These are phyloP conservation scores for Erpornis zantholeuca DNA, from an alignment of 2,113 vertebrate species.

Conservation along the genomic window DNA sequence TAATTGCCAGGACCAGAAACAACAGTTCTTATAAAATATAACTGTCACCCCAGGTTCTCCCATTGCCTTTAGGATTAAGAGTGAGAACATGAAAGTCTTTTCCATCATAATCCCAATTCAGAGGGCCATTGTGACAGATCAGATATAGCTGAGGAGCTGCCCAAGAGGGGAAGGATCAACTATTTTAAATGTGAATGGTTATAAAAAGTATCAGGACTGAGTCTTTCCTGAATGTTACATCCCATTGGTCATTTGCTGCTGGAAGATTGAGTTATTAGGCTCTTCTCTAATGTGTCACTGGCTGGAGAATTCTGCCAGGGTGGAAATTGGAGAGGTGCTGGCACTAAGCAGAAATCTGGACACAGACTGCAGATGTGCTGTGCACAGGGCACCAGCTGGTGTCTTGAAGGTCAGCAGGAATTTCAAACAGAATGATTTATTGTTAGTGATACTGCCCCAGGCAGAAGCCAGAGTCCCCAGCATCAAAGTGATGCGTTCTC, in stretches of 20 bases:
- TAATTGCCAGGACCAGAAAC: not conserved
- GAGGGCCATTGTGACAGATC: fast-evolving
- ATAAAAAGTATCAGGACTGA: not conserved
- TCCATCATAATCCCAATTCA: not conserved
- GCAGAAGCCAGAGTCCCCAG: not conserved
- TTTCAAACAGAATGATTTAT: not conserved
- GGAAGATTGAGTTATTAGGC: not conserved
- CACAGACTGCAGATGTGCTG: not conserved
- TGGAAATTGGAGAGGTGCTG: not conserved
- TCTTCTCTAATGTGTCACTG: fast-evolving
- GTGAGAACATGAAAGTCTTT: not conserved
- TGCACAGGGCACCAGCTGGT: not conserved
- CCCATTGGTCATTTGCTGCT: not conserved
- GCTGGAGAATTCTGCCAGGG: not conserved
- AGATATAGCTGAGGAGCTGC: not conserved
- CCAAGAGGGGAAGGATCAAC: not conserved
- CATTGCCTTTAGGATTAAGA: not conserved
- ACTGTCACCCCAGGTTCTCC: not conserved
- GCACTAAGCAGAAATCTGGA: not conserved
- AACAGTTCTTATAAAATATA: not conserved
- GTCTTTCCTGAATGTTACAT: not conserved
- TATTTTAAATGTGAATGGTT: not conserved
- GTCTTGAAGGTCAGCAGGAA: not conserved
- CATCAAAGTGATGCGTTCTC: not conserved
- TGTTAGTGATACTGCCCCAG: not conserved